Evolutionary conservation across 2,888 invertebrate genomes (phyloP), one percentile per base, ranked within the genome.

Genomic region (Terebella lapidaria): DNA sequence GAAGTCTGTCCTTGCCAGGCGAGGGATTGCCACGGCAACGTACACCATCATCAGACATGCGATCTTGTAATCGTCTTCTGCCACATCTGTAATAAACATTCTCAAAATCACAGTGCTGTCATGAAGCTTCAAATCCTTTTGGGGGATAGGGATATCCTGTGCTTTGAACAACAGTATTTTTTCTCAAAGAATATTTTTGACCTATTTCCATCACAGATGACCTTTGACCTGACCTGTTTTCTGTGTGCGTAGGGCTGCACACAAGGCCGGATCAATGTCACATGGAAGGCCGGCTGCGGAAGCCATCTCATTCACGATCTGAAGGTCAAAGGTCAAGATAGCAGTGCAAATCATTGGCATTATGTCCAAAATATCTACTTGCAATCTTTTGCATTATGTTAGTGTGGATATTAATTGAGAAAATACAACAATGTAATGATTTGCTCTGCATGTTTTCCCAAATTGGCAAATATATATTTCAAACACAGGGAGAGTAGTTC

Each of bases 41-140:
- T 97, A 99, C 3, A 99, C 99, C 94, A 99, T 94, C 61, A 99
- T 81, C 45, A 99, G 83, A 78, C 99, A 99, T 1, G 95, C 92
- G 94, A 64, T 55, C 26, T 61, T 67, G 56, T 68, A 68, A 52
- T 66, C 67, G 70, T 95, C 94, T 68, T 93, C 92, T 68, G 87
- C 72, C 54, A 71, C 67, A 46, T 76, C 78, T 75, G 68, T 4
- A 67, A 70, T n/a, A n/a, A n/a, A n/a, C n/a, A 20, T 10, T 49
- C 20, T 18, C 10, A 49, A 49, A 49, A n/a, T n/a, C n/a, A n/a
- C n/a, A n/a, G n/a, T n/a, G n/a, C n/a, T n/a, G n/a, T n/a, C n/a
- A n/a, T n/a, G n/a, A n/a, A n/a, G n/a, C n/a, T n/a, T n/a, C n/a
- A n/a, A n/a, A n/a, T n/a, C n/a, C n/a, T n/a, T n/a, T n/a, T n/a